Percentiles rank a stretch among this genome's conserved stretches.
Evolutionary conservation across 2,888 invertebrate species (phyloP).

Genomic region (Drosophila barbarae): DNA sequence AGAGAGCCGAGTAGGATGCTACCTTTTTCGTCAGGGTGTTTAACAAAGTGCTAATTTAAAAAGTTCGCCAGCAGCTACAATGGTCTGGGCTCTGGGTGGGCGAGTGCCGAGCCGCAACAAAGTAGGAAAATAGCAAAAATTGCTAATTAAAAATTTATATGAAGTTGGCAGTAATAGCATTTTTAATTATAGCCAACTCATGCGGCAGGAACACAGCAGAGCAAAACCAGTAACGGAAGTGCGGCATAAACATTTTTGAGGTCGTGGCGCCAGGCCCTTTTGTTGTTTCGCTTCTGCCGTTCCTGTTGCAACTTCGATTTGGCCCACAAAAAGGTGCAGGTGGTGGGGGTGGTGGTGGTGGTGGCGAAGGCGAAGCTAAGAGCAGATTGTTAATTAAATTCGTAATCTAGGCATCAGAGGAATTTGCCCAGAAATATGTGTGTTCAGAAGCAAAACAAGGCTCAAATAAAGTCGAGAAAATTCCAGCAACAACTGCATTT

Average conservation of each 20-base stretch:
- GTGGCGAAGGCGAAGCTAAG: conserved; percentile 6
- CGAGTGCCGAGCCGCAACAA: conserved; percentile 44
- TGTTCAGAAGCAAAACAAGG: conserved; percentile 1
- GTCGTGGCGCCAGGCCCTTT: conserved; percentile 64
- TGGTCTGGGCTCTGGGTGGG: conserved; percentile 23
- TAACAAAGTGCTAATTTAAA: conserved; percentile 79
- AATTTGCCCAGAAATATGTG: conserved; percentile 27
- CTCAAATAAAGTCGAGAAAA: conserved; percentile 26
- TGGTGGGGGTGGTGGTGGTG: background rate
- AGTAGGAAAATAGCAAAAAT: conserved; percentile 78
- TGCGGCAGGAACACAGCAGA: conserved; percentile 47
- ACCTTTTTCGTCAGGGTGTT: conserved; percentile 73
- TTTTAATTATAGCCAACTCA: conserved; percentile 77
- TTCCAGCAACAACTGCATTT: conserved; percentile 22
- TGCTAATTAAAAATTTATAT: conserved; percentile 79
- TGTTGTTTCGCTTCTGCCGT: conserved; percentile 44
- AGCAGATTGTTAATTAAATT: conserved; percentile 38
- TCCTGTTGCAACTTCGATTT: conserved; percentile 38
- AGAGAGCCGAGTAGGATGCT: conserved; percentile 48
- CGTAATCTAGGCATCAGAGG: conserved; percentile 26
- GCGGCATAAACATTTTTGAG: conserved; percentile 72
- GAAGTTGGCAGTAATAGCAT: conserved; percentile 78
- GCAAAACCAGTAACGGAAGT: conserved; percentile 57
- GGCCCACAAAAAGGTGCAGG: conserved; percentile 24
- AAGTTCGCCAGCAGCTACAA: conserved; percentile 61